A percentile compares a stretch with the other conserved stretches of the same genome.
phyloP scores from a whole-genome alignment of 2,113 vertebrate genomes.

The Okapia johnstoni region DNA sequence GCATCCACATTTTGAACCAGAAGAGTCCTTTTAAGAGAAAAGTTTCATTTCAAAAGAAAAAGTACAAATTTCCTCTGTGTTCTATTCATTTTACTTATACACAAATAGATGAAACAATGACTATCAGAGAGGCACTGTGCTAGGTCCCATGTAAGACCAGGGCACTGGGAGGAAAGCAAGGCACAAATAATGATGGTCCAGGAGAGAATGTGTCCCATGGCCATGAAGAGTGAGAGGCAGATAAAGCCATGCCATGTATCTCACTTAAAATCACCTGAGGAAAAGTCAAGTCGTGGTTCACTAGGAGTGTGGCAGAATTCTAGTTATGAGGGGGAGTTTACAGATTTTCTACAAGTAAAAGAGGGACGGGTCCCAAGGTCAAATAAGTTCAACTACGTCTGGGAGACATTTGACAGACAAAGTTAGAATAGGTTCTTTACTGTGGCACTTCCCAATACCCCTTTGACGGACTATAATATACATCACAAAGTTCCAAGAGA shows the following conservation, averaged over 20 bases:
- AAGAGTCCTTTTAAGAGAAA: not conserved
- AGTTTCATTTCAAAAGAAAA: conserved; percentile 24
- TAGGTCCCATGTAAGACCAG: not conserved
- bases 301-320: not conserved
- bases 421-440: not conserved
- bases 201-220: not conserved
- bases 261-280: not conserved
- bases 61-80: not conserved
- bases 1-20: not conserved
- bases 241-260: not conserved
- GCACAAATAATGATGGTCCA: not conserved
- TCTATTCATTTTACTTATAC: not conserved
- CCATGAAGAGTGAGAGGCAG: not conserved
- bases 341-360: not conserved
- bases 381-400: not conserved
- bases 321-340: not conserved
- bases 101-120: not conserved
- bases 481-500: not conserved
- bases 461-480: not conserved
- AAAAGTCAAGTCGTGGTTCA: not conserved
- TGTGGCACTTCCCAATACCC: not conserved
- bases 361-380: not conserved
- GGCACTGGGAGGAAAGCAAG: not conserved
- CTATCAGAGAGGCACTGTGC: not conserved
- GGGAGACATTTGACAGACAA: not conserved